These are phyloP conservation scores for Bagarius yarrelli DNA, from an alignment of 2,113 vertebrate genomes.

Conservation along the genomic window DNA sequence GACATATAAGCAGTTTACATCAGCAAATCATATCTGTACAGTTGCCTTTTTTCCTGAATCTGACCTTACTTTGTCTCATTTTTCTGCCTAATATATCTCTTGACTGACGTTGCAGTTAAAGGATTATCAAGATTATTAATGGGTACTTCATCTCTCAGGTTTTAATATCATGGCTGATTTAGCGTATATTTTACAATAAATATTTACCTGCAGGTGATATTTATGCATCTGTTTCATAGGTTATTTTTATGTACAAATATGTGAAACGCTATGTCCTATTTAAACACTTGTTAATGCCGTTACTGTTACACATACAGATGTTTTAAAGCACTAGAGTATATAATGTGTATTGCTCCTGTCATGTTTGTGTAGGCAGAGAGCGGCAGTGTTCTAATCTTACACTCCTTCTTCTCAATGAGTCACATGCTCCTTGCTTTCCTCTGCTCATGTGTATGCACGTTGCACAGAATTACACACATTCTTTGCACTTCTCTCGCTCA, in stretches of 20 bases:
- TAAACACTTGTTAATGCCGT: background rate
- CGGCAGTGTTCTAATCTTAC: slow-evolving; percentile 14
- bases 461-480: slow-evolving; percentile 11
- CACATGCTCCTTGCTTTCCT: slow-evolving; percentile 10
- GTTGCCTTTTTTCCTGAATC: too few species aligned
- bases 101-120: too few species aligned
- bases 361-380: background rate
- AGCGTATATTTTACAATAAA: background rate
- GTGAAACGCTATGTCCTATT: background rate
- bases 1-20: background rate
- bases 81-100: too few species aligned
- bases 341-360: background rate
- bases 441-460: slow-evolving; percentile 7
- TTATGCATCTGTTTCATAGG: background rate
- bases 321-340: background rate
- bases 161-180: too few species aligned
- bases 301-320: background rate
- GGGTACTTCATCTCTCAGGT: too few species aligned
- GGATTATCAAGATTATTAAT: too few species aligned
- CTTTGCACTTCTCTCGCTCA: background rate
- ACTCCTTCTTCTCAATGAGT: slow-evolving; percentile 30
- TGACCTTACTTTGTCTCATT: too few species aligned
- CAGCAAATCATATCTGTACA: too few species aligned
- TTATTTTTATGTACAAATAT: background rate
- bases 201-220: background rate